Evolutionary conservation across 2,113 vertebrate genomes (phyloP), one percentile per base, ranked within the genome.

Genomic region (Cynocephalus volans): DNA sequence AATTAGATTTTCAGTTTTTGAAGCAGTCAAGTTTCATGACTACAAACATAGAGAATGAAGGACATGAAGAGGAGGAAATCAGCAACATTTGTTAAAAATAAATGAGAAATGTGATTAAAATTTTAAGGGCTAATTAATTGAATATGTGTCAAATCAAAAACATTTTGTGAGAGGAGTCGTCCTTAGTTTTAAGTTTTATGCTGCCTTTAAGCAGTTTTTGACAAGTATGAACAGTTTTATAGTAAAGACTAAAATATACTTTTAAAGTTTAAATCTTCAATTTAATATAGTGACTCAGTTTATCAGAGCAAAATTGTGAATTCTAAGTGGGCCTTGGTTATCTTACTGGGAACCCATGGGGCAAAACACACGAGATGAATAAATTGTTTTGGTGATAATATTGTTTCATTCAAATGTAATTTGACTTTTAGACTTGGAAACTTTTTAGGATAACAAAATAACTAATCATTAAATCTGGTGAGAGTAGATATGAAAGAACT

Each of bases 1-100:
- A 85, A 85, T 95, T 60, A 92, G 15, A 95, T 95, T 89, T 96
- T 91, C 11, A 58, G 15, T 58, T 76, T 95, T 60, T 88, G 54
- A 96, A 91, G 33, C 21, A 94, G 24, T 94, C 6, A 83, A 24
- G 3, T 62, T 95, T 73, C 52, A 88, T 81, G 58, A 77, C 10
- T 93, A 14, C 3, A 95, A 48, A 88, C 62, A 45, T 28, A 88
- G 1, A 62, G 45, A 94, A 84, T 58, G 56, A 88, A n/a, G 77
- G 90, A 26, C 33, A 79, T 2, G 3, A 88, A 76, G 14, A 92
- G 56, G n/a, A 75, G 26, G 19, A 88, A 87, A 89, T 41, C 4
- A 83, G 6, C 7, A 97, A 81, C 54, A 67, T 70, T 90, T 95
- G 91, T 84, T 93, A 60, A 96, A 92, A 97, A 88, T 95, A 81